Evolutionary conservation across 2,888 invertebrate genomes (phyloP).

Genomic region (Neoascia interrupta): DNA sequence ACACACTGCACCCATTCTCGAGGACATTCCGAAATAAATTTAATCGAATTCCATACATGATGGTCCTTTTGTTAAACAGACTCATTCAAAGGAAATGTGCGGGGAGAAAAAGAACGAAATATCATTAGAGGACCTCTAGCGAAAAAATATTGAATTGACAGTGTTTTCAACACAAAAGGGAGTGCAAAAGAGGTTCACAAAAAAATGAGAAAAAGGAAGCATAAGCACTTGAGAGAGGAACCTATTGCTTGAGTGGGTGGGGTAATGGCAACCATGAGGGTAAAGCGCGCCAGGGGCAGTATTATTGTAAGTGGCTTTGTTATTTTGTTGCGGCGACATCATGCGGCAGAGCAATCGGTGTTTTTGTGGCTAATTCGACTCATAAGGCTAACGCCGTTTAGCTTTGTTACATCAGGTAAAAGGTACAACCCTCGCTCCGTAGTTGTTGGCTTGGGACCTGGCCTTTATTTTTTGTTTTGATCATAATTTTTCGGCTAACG

Average conservation of each 20-base stretch:
- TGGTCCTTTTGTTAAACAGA: conserved; percentile 64
- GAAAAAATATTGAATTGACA: conserved; percentile 68
- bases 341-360: conserved; percentile 20
- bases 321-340: conserved; percentile 29
- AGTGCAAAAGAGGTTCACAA: too few species aligned
- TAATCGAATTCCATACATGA: conserved; percentile 69
- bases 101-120: conserved; percentile 18
- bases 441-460: too few species aligned
- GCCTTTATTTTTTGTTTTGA: too few species aligned
- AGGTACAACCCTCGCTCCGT: too few species aligned
- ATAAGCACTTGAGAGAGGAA: conserved; percentile 18
- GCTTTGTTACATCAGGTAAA: too few species aligned
- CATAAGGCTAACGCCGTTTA: conserved; percentile 46
- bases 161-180: conserved; percentile 27
- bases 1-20: conserved; percentile 33
- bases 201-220: conserved; percentile 1
- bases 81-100: conserved; percentile 30
- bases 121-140: conserved; percentile 61
- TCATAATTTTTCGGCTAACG: too few species aligned
- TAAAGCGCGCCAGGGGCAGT: conserved; percentile 42
- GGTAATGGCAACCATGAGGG: conserved; percentile 3
- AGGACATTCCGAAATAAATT: conserved; percentile 68
- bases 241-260: neutral
- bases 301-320: conserved; percentile 55
- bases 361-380: conserved; percentile 50